Base-by-base conservation (phyloP, 2,888 invertebrate species). In the Lasioglossum marginatum region DNA sequence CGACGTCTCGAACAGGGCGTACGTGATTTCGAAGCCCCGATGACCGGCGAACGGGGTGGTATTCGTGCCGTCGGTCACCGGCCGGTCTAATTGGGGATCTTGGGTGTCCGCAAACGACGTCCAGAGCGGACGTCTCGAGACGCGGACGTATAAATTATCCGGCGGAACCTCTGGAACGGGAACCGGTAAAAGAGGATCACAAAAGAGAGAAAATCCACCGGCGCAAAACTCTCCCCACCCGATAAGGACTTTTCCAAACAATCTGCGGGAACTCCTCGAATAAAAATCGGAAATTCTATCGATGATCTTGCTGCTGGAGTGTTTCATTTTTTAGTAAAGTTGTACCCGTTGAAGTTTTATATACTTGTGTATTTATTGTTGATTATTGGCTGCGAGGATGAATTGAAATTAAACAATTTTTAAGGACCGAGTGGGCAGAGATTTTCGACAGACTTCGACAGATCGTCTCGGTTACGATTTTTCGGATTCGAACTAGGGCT, bases 11-110 rank as follows among this genome's bases (percentile, higher is more conserved):
- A 45, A 76, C 40, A n/a, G 40, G 31, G n/a, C 23, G 77, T 86
- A 85, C 88, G 90, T 87, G 86, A 89, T 87, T 84, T 86, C 83
- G 31, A 81, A 68, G 57, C 57, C 63, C 16, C 60, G 43, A 79
- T 70, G 83, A 79, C 80, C 85, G 45, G 71, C 71, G 71, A 73
- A 52, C 52, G 82, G 74, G 74, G 80, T 81, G 77, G 73, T 77
- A 77, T 77, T 81, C 82, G 87, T 79, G 84, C 83, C 60, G 66
- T 48, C 66, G 76, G 57, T 63, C 48, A 66, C 19, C 57, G 34
- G 16, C 27, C 68, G 37, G 74, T 81, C 78, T 81, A 78, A 85
- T 81, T 73, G 48, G 77, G 57, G 40, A 78, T 81, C 77, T 77
- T 84, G 68, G 70, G 27, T 75, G 31, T 45, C 52, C 43, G 37